Evolutionary conservation across 2,888 invertebrate species (phyloP).

Genomic region (Mactromeris polynyma): DNA sequence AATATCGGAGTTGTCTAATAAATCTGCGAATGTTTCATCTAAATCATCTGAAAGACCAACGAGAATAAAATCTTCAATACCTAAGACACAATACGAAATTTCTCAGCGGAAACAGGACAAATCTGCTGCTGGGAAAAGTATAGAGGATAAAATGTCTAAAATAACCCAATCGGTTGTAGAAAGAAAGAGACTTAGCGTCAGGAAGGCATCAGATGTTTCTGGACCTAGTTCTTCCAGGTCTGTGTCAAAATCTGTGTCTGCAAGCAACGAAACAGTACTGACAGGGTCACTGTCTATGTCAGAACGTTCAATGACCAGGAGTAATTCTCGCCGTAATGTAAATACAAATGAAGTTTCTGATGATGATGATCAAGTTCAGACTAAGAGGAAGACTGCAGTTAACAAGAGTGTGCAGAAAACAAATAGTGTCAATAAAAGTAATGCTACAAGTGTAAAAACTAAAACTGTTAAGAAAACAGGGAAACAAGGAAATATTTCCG

Average conservation of each 20-base stretch:
- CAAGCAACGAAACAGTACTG: not conserved
- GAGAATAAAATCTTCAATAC: not conserved
- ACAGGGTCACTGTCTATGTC: not conserved
- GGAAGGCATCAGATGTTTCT: not conserved
- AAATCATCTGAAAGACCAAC: not conserved
- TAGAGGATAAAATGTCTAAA: not conserved
- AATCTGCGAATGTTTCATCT: not conserved
- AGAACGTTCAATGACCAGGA: not conserved
- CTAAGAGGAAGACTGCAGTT: constrained; percentile 6
- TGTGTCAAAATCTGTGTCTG: not conserved
- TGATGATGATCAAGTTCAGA: not conserved
- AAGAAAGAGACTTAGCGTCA: not conserved
- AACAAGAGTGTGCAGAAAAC: not conserved
- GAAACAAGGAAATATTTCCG: not conserved
- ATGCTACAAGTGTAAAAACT: not conserved
- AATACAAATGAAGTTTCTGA: not conserved
- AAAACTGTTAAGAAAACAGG: not conserved
- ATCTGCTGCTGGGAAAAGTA: not conserved
- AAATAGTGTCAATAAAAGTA: not conserved
- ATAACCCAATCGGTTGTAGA: not conserved
- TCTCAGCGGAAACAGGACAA: not conserved
- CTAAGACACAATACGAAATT: not conserved
- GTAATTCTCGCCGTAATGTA: not conserved
- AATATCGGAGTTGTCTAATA: not conserved
- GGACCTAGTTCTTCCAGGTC: not conserved